A percentile compares a stretch with the other conserved stretches of the same genome.
These are phyloP conservation scores for Bedellia somnulentella DNA, from an alignment of 2,888 invertebrate genomes.

Conservation along the genomic window DNA sequence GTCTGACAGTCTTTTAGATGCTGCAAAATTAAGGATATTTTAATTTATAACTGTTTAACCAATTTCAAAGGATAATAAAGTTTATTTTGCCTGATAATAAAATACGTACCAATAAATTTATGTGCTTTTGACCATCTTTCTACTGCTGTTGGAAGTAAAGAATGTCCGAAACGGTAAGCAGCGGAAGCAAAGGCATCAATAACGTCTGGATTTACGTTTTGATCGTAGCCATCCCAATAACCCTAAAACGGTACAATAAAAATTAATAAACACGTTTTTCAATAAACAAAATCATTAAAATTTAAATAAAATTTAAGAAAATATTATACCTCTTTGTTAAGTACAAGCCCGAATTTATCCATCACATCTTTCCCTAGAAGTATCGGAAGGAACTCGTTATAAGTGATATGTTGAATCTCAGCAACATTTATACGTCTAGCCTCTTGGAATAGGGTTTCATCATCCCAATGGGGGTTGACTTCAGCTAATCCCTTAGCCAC, in stretches of 20 bases:
- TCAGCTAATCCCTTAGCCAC: slow-evolving; percentile 73
- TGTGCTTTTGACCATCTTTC: slow-evolving; percentile 95
- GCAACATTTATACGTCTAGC: slow-evolving; percentile 82
- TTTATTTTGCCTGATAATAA: too few species aligned
- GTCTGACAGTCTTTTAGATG: slow-evolving; percentile 85
- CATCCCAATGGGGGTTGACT: slow-evolving; percentile 92
- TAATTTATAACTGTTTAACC: background rate
- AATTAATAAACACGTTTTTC: background rate
- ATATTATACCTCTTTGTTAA: slow-evolving; percentile 70
- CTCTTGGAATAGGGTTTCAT: slow-evolving; percentile 89
- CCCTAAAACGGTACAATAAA: slow-evolving; percentile 39
- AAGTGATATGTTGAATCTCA: slow-evolving; percentile 86
- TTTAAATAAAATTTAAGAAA: background rate
- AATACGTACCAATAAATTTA: slow-evolving; percentile 80
- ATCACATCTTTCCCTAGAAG: slow-evolving; percentile 87
- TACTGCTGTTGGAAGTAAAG: slow-evolving; percentile 84
- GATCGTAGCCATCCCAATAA: slow-evolving; percentile 83
- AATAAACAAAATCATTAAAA: background rate
- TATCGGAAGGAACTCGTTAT: slow-evolving; percentile 88
- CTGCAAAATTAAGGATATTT: slow-evolving; percentile 54
- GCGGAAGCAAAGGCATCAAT: slow-evolving; percentile 90
- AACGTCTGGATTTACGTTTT: slow-evolving; percentile 83
- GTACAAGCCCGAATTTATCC: slow-evolving; percentile 84
- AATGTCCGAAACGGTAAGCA: slow-evolving; percentile 91
- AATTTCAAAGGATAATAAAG: background rate